phyloP scores from a whole-genome alignment of 2,797 vertebrate species.

The Glyptemys insculpta region DNA sequence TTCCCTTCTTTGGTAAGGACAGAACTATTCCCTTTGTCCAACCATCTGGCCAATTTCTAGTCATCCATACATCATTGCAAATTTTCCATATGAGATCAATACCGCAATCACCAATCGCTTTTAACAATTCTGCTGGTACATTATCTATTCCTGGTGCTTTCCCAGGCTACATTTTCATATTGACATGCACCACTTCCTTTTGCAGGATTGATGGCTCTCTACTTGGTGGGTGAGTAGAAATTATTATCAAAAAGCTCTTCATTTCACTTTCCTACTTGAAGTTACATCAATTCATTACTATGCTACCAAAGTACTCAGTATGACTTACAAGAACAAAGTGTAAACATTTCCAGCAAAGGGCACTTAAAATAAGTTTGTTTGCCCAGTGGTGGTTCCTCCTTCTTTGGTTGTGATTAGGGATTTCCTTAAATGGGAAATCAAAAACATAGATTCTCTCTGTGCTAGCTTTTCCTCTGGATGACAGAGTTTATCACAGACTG shows the following conservation, averaged over 20 bases:
- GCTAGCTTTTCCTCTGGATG: not conserved
- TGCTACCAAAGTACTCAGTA: not conserved
- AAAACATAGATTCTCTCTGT: not conserved
- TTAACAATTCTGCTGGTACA: no score
- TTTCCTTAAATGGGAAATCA: not conserved
- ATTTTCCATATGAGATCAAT: no score
- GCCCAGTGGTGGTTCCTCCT: not conserved
- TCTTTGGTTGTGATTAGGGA: not conserved
- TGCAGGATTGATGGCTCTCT: not conserved
- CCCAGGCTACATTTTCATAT: not conserved
- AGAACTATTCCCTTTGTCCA: no score
- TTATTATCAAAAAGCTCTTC: not conserved
- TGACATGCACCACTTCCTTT: not conserved
- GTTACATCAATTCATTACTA: not conserved
- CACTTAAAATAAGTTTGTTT: not conserved
- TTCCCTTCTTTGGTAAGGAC: no score
- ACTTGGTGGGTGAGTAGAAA: not conserved
- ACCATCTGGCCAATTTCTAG: no score
- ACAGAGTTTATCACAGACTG: not conserved
- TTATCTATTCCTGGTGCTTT: no score
- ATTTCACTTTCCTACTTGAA: not conserved
- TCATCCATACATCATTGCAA: no score
- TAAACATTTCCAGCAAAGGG: not conserved
- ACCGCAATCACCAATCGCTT: no score
- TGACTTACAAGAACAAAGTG: conserved; percentile 10